Evolutionary conservation across 1,140 invertebrate species (phyloP).

Genomic region (Leguminivora glycinivorella): DNA sequence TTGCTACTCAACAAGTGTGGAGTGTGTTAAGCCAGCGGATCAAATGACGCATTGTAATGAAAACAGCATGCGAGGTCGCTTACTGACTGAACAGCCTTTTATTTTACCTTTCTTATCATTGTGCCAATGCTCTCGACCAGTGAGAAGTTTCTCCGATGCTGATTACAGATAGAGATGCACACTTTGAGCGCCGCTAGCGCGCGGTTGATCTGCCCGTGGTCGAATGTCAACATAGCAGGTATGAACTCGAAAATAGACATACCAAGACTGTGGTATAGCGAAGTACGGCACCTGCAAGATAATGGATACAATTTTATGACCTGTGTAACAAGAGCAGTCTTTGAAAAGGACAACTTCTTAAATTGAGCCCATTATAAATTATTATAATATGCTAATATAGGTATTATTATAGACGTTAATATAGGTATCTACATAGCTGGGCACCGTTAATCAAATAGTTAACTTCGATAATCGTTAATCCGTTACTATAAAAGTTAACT

Average conservation of each 20-base stretch:
- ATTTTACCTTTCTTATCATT: slow-evolving; percentile 84
- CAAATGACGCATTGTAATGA: too few relatives aligned
- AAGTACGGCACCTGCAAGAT: slow-evolving; percentile 85
- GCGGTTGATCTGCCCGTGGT: slow-evolving; percentile 87
- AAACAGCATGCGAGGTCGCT: too few relatives aligned
- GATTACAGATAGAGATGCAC: slow-evolving; percentile 88
- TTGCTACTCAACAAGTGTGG: too few relatives aligned
- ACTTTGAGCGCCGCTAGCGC: slow-evolving; percentile 87
- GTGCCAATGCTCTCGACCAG: slow-evolving; percentile 89
- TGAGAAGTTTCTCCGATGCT: slow-evolving; percentile 85
- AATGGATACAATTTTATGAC: neutral
- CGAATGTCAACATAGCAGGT: slow-evolving; percentile 96
- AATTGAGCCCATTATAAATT: too few relatives aligned
- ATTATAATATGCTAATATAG: too few relatives aligned
- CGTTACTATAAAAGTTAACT: too few relatives aligned
- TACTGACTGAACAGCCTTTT: neutral
- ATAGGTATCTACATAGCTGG: too few relatives aligned
- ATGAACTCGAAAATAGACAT: slow-evolving; percentile 93
- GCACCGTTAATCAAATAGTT: too few relatives aligned
- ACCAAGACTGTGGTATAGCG: slow-evolving; percentile 96
- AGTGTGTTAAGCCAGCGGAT: too few relatives aligned
- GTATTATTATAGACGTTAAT: too few relatives aligned
- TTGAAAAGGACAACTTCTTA: too few relatives aligned
- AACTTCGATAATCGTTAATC: too few relatives aligned
- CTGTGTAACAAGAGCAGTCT: neutral